Percentiles rank a stretch among this genome's conserved stretches.
phyloP scores from a whole-genome alignment of 2,113 vertebrate genomes.

The Dromiciops gliroides region DNA sequence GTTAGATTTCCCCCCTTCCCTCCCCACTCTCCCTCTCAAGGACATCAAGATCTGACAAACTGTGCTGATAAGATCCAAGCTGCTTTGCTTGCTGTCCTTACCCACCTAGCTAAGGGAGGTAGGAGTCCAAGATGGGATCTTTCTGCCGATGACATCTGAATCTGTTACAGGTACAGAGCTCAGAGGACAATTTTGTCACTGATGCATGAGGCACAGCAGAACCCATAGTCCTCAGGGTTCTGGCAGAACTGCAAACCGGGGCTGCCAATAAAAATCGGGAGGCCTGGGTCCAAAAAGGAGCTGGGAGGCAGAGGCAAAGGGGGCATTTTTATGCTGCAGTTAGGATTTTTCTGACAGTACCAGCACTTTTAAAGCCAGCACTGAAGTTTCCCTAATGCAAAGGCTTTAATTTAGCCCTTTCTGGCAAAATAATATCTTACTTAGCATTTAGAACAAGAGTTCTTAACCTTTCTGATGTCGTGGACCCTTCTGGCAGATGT shows the following conservation, averaged over 20 bases:
- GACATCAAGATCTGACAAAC: constrained; percentile 70
- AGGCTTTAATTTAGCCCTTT: constrained; percentile 54
- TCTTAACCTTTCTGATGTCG: not conserved
- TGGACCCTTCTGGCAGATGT: not conserved
- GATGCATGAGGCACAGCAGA: not conserved
- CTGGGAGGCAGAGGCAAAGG: not conserved
- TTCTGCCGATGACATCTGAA: not conserved
- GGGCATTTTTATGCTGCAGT: not conserved
- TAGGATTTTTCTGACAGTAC: constrained; percentile 50
- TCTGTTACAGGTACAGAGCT: constrained; percentile 15
- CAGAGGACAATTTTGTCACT: not conserved
- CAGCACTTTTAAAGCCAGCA: constrained; percentile 44
- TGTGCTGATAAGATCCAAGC: constrained; percentile 24
- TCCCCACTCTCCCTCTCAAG: constrained; percentile 25
- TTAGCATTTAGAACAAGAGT: not conserved
- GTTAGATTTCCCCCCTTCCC: not conserved
- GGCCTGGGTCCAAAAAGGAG: not conserved
- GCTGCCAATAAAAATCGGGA: constrained; percentile 2
- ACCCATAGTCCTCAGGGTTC: not conserved
- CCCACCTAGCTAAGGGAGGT: not conserved
- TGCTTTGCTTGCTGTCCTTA: constrained; percentile 37
- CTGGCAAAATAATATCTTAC: constrained; percentile 56
- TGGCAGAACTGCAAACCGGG: not conserved
- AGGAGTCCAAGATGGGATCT: not conserved
- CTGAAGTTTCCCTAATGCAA: constrained; percentile 22